Evolutionary conservation across 1,140 invertebrate genomes (phyloP).

Genomic region (Drosophila miranda): DNA sequence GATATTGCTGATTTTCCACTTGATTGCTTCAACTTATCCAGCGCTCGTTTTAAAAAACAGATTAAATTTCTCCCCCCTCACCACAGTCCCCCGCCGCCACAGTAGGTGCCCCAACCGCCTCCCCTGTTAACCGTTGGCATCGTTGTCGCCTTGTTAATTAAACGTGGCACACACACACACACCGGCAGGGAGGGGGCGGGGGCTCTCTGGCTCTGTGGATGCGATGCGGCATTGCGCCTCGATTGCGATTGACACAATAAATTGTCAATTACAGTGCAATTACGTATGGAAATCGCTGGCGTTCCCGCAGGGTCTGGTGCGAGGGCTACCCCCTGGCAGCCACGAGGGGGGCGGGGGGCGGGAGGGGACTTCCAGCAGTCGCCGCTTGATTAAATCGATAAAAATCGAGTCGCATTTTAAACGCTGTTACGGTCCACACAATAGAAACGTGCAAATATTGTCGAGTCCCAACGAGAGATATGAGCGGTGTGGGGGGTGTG

Average conservation of each 20-base stretch:
- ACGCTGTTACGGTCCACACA: slow-evolving; percentile 57
- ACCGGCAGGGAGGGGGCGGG: slow-evolving; percentile 4
- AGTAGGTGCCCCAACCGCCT: slow-evolving; percentile 5
- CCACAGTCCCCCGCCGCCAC: neutral
- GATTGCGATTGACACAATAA: slow-evolving; percentile 81
- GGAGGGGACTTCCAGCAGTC: slow-evolving; percentile 20
- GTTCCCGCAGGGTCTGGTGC: slow-evolving; percentile 21
- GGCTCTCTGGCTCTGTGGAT: slow-evolving; percentile 16
- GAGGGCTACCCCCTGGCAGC: neutral
- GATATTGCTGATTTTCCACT: slow-evolving; percentile 49
- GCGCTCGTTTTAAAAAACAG: slow-evolving; percentile 57
- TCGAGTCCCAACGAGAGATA: slow-evolving; percentile 2
- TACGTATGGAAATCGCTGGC: slow-evolving; percentile 76
- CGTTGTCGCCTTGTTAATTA: slow-evolving; percentile 78
- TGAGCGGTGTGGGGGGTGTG: no score
- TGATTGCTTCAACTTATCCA: slow-evolving; percentile 57
- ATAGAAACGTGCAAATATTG: slow-evolving; percentile 77
- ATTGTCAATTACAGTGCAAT: slow-evolving; percentile 81
- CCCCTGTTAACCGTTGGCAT: slow-evolving; percentile 52
- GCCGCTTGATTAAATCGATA: slow-evolving; percentile 78
- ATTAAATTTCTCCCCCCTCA: slow-evolving; percentile 54
- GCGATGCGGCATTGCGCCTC: slow-evolving; percentile 69
- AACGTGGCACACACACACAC: slow-evolving; percentile 59
- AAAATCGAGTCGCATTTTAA: slow-evolving; percentile 75
- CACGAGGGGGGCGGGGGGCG: no score